These are phyloP conservation scores for Sclerurus mexicanus DNA, from an alignment of 2,113 vertebrate species.

Conservation along the genomic window DNA sequence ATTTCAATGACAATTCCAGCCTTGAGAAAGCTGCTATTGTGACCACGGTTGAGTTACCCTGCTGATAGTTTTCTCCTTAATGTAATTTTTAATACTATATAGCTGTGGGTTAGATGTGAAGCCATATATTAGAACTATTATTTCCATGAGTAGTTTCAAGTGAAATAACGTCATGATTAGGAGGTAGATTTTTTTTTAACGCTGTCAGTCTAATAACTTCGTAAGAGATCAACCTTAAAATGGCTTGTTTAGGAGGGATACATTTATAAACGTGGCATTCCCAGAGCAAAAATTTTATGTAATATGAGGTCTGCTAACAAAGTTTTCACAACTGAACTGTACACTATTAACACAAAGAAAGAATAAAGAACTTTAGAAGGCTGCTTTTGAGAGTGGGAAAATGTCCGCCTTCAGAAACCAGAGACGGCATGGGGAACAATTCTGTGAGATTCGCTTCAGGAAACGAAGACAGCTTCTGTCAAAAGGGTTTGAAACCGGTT, in stretches of 20 bases:
- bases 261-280: not conserved
- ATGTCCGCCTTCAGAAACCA: not conserved
- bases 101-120: slow-evolving; percentile 53
- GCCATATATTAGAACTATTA: slow-evolving; percentile 51
- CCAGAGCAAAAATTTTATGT: not conserved
- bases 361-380: not conserved
- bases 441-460: not conserved
- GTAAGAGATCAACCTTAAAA: not conserved
- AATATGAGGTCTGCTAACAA: not conserved
- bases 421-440: not conserved
- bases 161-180: slow-evolving; percentile 43
- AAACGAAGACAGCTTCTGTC: not conserved
- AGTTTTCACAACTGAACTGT: not conserved
- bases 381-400: not conserved
- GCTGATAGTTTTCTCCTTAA: slow-evolving; percentile 64
- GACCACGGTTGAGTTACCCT: slow-evolving; percentile 64
- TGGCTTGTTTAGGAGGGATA: not conserved
- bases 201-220: not conserved
- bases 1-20: slow-evolving; percentile 61
- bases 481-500: not conserved
- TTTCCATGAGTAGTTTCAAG: slow-evolving; percentile 41
- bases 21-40: slow-evolving; percentile 59
- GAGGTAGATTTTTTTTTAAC: not conserved
- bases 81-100: slow-evolving; percentile 51
- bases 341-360: not conserved